These are phyloP conservation scores for Elanoides forficatus DNA, from an alignment of 2,113 vertebrate species.

Conservation along the genomic window DNA sequence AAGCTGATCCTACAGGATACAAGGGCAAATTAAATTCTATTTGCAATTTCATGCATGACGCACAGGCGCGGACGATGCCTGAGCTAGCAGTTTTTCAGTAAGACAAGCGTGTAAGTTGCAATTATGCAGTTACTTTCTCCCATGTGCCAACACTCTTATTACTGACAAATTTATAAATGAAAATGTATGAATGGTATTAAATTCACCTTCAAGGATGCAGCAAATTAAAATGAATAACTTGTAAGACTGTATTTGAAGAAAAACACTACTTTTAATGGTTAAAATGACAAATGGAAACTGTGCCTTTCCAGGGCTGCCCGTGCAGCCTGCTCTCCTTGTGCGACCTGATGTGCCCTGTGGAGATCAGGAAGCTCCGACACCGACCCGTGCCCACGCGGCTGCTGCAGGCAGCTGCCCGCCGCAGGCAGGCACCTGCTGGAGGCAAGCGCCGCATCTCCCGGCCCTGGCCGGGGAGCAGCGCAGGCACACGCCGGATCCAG, in stretches of 20 bases:
- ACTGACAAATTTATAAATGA: constrained; percentile 73
- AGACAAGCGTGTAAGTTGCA: constrained; percentile 78
- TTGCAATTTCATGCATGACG: constrained; percentile 83
- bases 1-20: constrained; percentile 77
- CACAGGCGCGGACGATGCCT: constrained; percentile 29
- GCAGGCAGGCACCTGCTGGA: neutral
- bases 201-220: constrained; percentile 66
- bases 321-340: neutral
- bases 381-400: rapidly evolving
- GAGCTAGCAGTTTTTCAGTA: constrained; percentile 78
- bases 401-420: neutral
- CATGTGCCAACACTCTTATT: constrained; percentile 62
- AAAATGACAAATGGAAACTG: neutral
- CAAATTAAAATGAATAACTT: constrained; percentile 32
- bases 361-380: neutral
- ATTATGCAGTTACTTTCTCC: constrained; percentile 73
- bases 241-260: neutral
- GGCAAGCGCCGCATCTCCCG: rapidly evolving
- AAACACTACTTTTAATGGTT: neutral
- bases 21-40: constrained; percentile 82
- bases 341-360: neutral
- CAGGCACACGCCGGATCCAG: rapidly evolving
- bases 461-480: neutral
- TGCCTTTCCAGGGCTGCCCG: neutral
- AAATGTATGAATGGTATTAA: constrained; percentile 67